A percentile compares a stretch with the other conserved stretches of the same genome.
Evolutionary conservation across 1,140 invertebrate genomes (phyloP).

Genomic region (Scaptomyza hsui): DNA sequence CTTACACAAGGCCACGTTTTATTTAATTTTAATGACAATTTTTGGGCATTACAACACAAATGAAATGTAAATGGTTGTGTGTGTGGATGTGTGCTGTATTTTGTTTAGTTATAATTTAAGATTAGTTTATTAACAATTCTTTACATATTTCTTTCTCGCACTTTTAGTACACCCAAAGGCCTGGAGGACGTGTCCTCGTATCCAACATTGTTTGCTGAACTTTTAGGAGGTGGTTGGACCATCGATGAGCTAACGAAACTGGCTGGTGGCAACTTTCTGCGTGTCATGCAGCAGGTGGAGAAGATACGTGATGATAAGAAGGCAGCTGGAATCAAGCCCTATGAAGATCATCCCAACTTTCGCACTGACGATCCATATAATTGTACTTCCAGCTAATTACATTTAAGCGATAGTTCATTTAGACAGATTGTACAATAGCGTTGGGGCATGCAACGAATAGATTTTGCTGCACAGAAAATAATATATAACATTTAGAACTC

Average conservation of each 20-base stretch:
- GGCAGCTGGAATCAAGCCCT: constrained; percentile 72
- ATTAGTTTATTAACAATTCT: constrained; percentile 2
- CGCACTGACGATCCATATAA: constrained; percentile 83
- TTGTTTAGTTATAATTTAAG: background rate
- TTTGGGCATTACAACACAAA: constrained; percentile 14
- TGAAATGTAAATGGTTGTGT: constrained; percentile 40
- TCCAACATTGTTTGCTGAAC: constrained; percentile 92
- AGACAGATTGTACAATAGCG: constrained; percentile 69
- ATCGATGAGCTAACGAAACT: constrained; percentile 94
- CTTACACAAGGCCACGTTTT: constrained; percentile 32
- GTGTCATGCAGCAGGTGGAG: constrained; percentile 89
- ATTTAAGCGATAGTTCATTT: constrained; percentile 29
- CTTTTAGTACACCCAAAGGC: constrained; percentile 90
- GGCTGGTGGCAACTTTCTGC: constrained; percentile 93
- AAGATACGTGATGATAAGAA: constrained; percentile 78
- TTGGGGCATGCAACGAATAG: constrained; percentile 44
- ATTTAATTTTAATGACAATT: constrained; percentile 37
- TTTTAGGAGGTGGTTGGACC: constrained; percentile 92
- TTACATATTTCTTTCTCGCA: background rate
- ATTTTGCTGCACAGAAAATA: constrained; percentile 39
- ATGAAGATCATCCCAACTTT: constrained; percentile 82
- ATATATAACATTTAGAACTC: constrained; percentile 21
- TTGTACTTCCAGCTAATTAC: constrained; percentile 83
- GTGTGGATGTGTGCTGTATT: background rate
- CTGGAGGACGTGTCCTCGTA: constrained; percentile 96